Conservation (phyloP, 2,797 vertebrate species). For the Prionace glauca region DNA sequence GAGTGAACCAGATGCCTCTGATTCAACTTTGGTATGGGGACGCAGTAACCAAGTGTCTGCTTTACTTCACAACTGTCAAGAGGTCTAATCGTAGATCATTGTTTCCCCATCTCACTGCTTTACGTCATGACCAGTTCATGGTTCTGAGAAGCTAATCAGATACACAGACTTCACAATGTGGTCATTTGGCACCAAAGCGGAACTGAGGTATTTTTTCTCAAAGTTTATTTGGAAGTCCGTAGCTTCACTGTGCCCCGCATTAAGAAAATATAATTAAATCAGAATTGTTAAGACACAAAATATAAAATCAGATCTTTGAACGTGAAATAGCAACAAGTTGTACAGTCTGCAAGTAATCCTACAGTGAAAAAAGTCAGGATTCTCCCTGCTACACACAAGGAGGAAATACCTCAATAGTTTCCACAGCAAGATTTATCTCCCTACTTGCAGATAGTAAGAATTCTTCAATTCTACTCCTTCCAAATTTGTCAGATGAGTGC, state of each 20-base stretch:
- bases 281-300: not conserved
- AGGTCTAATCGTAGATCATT: not conserved
- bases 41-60: not conserved
- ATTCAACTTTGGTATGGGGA: not conserved
- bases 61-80: not conserved
- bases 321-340: not conserved
- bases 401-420: not conserved
- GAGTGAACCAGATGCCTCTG: not conserved
- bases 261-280: not conserved
- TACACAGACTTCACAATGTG: not conserved
- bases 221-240: not conserved
- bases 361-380: not conserved
- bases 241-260: not conserved
- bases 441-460: not conserved
- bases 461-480: not conserved
- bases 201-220: not conserved
- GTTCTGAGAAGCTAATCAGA: not conserved
- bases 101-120: not conserved
- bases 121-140: not conserved
- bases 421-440: not conserved
- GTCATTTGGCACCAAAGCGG: not conserved
- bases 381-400: not conserved
- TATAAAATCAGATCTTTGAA: not conserved
- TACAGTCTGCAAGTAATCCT: not conserved
- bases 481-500: no score